phyloP scores from a whole-genome alignment of 2,888 invertebrate genomes.

The Athrips mouffetella region DNA sequence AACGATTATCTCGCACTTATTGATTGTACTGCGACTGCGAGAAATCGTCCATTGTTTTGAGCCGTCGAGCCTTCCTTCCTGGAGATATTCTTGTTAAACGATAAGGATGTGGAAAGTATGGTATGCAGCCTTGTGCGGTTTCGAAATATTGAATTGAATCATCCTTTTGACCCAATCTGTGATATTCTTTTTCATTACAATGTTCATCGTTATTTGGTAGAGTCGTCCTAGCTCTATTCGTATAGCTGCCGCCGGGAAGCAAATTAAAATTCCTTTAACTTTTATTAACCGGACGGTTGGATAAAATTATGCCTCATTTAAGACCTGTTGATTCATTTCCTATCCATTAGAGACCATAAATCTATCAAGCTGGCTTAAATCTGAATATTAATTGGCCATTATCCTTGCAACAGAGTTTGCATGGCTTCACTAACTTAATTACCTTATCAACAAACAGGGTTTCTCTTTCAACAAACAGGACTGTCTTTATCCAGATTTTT shows the following conservation, averaged over 20 bases:
- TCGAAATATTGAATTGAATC: no score
- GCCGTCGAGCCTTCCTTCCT: conserved; percentile 12
- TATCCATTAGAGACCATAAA: background rate
- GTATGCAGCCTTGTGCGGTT: background rate
- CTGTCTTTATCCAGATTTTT: no score
- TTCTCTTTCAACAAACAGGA: no score
- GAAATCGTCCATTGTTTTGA: conserved; percentile 39
- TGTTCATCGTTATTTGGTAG: no score
- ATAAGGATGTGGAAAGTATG: conserved; percentile 5
- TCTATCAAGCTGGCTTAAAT: background rate
- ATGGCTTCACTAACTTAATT: background rate
- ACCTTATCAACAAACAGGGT: no score
- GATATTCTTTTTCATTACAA: background rate
- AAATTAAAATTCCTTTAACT: no score
- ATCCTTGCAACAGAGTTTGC: background rate
- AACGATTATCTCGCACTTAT: conserved; percentile 52
- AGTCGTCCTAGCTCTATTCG: no score
- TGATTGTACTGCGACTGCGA: conserved; percentile 40
- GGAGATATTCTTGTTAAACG: conserved; percentile 9
- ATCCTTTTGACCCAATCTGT: no score
- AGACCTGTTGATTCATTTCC: background rate
- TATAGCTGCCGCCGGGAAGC: no score
- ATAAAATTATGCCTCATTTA: background rate
- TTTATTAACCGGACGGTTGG: background rate
- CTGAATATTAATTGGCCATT: background rate